Evolutionary conservation across 2,797 vertebrate genomes (phyloP).

Genomic region (Chelon labrosus): DNA sequence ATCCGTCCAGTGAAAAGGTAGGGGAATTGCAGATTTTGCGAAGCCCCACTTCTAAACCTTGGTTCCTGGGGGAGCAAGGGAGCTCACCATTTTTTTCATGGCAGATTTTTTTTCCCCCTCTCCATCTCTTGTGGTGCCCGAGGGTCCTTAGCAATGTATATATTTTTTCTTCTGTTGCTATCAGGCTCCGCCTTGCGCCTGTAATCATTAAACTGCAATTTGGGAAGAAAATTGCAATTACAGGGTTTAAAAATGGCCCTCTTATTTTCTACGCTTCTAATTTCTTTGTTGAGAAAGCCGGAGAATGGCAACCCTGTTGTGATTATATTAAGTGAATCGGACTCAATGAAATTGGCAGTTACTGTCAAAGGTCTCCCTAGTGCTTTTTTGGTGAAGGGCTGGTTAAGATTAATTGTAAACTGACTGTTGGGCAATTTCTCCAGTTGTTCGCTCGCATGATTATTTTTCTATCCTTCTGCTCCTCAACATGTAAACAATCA

Average conservation of each 20-base stretch:
- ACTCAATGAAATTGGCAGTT: conserved; percentile 59
- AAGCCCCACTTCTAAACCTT: conserved; percentile 56
- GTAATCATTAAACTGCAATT: conserved; percentile 76
- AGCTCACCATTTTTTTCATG: conserved; percentile 40
- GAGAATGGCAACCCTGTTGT: conserved; percentile 46
- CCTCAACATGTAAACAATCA: conserved; percentile 25
- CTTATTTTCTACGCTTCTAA: conserved; percentile 66
- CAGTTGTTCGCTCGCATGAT: conserved; percentile 10
- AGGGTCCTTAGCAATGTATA: conserved; percentile 39
- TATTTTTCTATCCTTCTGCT: conserved; percentile 3
- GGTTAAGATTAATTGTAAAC: neutral
- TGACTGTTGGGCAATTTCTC: neutral
- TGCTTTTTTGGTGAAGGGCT: neutral
- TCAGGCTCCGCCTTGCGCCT: conserved; percentile 66
- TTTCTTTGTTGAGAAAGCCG: conserved; percentile 60
- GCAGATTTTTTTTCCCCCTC: conserved; percentile 23
- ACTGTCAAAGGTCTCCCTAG: conserved; percentile 49
- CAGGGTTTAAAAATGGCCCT: conserved; percentile 48
- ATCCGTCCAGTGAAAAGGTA: conserved; percentile 47
- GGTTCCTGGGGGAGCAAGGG: conserved; percentile 29
- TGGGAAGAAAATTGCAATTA: conserved; percentile 79
- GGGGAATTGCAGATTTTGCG: conserved; percentile 67
- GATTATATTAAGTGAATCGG: conserved; percentile 67
- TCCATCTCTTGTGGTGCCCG: conserved; percentile 26
- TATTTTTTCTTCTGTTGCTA: conserved; percentile 47